Conservation (phyloP, 2,888 invertebrate genomes). For the Deroplatys truncata region DNA sequence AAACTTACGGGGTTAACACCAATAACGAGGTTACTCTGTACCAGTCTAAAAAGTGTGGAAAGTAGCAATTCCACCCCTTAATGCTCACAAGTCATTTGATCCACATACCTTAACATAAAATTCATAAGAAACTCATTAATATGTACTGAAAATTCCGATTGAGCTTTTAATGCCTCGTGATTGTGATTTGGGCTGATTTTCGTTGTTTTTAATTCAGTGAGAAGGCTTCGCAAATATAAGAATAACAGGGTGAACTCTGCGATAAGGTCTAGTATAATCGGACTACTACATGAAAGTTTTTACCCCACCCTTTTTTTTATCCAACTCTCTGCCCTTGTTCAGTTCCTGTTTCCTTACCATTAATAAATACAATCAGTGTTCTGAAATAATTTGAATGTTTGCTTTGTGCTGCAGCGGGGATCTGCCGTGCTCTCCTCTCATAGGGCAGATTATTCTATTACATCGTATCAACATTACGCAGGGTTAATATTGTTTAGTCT, state of each 20-base stretch:
- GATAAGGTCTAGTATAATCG: background rate
- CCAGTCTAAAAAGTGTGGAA: no score
- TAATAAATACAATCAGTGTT: constrained; percentile 44
- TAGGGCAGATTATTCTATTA: constrained; percentile 66
- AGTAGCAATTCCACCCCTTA: no score
- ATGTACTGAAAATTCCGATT: no score
- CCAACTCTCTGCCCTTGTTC: background rate
- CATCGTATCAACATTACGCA: constrained; percentile 61
- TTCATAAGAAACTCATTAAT: no score
- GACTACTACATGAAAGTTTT: background rate
- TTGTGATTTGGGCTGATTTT: no score
- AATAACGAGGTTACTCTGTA: no score
- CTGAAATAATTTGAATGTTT: constrained; percentile 48
- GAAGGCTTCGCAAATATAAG: no score
- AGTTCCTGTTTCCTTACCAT: constrained; percentile 35
- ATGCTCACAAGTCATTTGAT: no score
- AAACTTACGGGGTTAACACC: no score
- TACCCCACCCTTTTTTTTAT: background rate
- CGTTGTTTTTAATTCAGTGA: no score
- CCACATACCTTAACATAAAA: no score
- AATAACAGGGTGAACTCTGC: background rate
- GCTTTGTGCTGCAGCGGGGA: constrained; percentile 35
- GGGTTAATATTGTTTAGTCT: constrained; percentile 62
- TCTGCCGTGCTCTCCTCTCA: constrained; percentile 11
- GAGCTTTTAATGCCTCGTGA: no score